These are phyloP conservation scores for Acanthisitta chloris DNA, from an alignment of 2,113 vertebrate genomes.

Conservation along the genomic window DNA sequence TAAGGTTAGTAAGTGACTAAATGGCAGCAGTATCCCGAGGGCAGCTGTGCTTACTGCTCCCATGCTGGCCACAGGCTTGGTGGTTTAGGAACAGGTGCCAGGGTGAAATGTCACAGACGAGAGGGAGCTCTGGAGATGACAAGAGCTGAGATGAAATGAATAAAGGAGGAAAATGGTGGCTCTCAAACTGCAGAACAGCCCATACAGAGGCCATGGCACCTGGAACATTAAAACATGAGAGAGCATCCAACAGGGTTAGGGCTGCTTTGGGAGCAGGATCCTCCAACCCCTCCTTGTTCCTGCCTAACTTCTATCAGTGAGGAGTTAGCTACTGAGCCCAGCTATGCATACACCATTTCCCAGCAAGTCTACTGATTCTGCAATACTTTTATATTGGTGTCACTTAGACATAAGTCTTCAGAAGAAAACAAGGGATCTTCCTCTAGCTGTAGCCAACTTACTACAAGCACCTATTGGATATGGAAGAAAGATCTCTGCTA, in stretches of 20 bases:
- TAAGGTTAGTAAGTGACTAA: background rate
- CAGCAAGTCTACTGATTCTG: background rate
- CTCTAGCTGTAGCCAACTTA: background rate
- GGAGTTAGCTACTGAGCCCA: background rate
- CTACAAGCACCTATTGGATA: background rate
- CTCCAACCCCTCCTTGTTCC: background rate
- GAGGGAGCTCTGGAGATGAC: background rate
- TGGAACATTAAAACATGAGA: background rate
- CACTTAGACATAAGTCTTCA: background rate
- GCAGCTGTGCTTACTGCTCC: background rate
- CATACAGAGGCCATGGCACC: rapidly evolving
- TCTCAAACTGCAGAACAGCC: background rate
- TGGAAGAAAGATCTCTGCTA: background rate
- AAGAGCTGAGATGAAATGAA: background rate
- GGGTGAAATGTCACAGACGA: background rate
- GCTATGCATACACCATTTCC: background rate
- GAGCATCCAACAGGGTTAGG: background rate
- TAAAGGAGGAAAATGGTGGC: background rate
- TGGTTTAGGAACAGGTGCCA: background rate
- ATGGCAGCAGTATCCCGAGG: background rate
- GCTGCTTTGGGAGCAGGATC: background rate
- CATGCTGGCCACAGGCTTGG: rapidly evolving
- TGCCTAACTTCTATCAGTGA: background rate
- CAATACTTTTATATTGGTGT: background rate
- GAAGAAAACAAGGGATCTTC: background rate